phyloP scores from a whole-genome alignment of 1,140 invertebrate species.

The Akabosia matsudoensis region DNA sequence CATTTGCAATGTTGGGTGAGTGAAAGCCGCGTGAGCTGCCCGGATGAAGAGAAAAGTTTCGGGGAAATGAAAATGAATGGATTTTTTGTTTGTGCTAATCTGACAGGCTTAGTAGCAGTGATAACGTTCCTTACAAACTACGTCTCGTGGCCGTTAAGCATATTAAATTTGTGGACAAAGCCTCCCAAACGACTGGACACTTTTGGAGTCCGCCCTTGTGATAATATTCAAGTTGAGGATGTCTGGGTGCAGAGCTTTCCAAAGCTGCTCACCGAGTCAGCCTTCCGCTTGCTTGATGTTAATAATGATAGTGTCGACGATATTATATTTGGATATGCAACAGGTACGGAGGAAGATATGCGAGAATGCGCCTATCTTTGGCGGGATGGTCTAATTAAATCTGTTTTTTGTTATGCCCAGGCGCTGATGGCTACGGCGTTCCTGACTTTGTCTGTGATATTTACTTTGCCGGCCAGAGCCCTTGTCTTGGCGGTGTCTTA shows the following conservation, averaged over 20 bases:
- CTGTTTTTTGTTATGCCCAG: slow-evolving; percentile 45
- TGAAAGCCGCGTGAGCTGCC: too few relatives aligned
- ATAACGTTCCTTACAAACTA: slow-evolving; percentile 65
- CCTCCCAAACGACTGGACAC: slow-evolving; percentile 47
- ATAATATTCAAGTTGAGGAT: slow-evolving; percentile 63
- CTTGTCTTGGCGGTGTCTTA: slow-evolving; percentile 73
- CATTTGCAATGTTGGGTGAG: slow-evolving; percentile 47
- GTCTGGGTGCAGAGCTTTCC: slow-evolving; percentile 71
- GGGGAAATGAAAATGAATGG: neutral
- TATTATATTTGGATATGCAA: slow-evolving; percentile 74
- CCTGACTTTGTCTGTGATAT: slow-evolving; percentile 61
- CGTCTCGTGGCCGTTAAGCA: slow-evolving; percentile 61
- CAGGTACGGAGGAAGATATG: slow-evolving; percentile 62
- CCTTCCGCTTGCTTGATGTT: slow-evolving; percentile 68
- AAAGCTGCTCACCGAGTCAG: slow-evolving; percentile 71
- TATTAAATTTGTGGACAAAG: slow-evolving; percentile 58
- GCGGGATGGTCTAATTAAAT: neutral
- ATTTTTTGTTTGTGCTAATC: too few relatives aligned
- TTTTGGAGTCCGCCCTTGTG: slow-evolving; percentile 60
- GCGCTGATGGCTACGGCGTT: slow-evolving; percentile 55
- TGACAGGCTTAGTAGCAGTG: slow-evolving; percentile 59
- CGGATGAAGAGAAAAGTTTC: too few relatives aligned
- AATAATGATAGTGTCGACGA: slow-evolving; percentile 71
- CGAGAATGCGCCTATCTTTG: neutral
- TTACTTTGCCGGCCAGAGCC: slow-evolving; percentile 61